Percentiles rank a stretch among this genome's conserved stretches.
Conservation (phyloP, 2,888 invertebrate species). For the Coleophora deauratella region DNA sequence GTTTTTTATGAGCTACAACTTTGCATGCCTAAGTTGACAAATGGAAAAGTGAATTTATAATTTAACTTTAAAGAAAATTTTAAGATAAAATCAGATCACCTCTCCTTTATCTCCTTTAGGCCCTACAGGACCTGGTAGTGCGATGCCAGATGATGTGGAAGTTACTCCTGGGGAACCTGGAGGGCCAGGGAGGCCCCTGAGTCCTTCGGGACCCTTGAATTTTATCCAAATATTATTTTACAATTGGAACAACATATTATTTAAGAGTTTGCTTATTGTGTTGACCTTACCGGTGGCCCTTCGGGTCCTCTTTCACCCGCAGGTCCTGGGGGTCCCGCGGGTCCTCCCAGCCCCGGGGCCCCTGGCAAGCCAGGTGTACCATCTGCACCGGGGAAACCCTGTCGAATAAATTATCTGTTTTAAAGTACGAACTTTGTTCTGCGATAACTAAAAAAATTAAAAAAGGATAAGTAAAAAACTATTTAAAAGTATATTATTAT, state of each 20-base stretch:
- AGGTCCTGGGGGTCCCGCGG: constrained; percentile 23
- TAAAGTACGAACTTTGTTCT: too few relatives aligned
- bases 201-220: constrained; percentile 57
- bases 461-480: too few relatives aligned
- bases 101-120: constrained; percentile 50
- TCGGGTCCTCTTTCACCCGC: constrained; percentile 60
- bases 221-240: not conserved
- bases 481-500: too few relatives aligned
- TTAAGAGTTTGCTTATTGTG: not conserved
- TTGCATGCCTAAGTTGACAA: too few relatives aligned
- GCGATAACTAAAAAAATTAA: too few relatives aligned
- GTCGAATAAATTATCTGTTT: constrained; percentile 10
- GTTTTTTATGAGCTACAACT: too few relatives aligned
- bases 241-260: not conserved
- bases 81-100: constrained; percentile 25
- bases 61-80: too few relatives aligned
- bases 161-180: constrained; percentile 49
- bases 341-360: constrained; percentile 36
- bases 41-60: too few relatives aligned
- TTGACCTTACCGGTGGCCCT: constrained; percentile 52
- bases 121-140: constrained; percentile 48
- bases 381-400: constrained; percentile 39
- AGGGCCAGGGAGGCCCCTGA: constrained; percentile 41
- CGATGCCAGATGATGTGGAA: constrained; percentile 28
- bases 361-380: constrained; percentile 31